Base-by-base conservation (phyloP, 2,113 vertebrate species). In the Seriola quinqueradiata region DNA sequence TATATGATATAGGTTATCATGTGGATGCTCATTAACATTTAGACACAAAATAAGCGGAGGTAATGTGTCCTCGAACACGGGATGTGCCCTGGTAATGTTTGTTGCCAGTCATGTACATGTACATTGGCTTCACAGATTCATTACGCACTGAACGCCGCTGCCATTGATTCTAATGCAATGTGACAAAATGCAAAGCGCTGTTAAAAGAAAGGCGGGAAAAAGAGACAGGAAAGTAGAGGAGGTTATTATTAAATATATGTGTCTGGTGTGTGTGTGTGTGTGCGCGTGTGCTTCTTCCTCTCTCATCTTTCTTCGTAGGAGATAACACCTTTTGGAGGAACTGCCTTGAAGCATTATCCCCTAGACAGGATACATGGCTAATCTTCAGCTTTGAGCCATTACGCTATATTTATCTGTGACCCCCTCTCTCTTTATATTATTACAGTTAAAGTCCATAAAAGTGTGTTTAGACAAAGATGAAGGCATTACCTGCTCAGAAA, bases 401-500 rank as follows among this genome's bases (percentile, higher is more conserved):
- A 95, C 87, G 87, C 90, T 92, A 92, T 95, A 94, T 95, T 95
- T 95, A 95, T 96, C 95, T 94, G 93, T 95, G 94, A 95, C 95
- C 94, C 90, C 92, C 90, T 92, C 92, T 93, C 90, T 87, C 92
- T 94, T 94, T 92, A 90, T 93, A 93, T 93, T 87, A 94, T 94
- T 95, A 93, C 92, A 92, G 90, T 94, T 95, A 93, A 95, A 96
- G 94, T 95, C 95, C 93, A 94, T 94, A 93, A 95, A 94, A 95
- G 95, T 95, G 94, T 95, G 93, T 96, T 95, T 95, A 95, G 94
- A 95, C 94, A 94, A 95, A 95, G 95, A 95, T 93, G 93, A 93
- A 94, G 93, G 93, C 93, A 95, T 94, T 94, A 94, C 93, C 93
- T 95, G 90, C 94, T 92, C 89, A 91, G 94, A 94, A 95, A 93